These are phyloP conservation scores for Amphimallon solstitiale DNA, from an alignment of 2,888 invertebrate species.

Conservation along the genomic window DNA sequence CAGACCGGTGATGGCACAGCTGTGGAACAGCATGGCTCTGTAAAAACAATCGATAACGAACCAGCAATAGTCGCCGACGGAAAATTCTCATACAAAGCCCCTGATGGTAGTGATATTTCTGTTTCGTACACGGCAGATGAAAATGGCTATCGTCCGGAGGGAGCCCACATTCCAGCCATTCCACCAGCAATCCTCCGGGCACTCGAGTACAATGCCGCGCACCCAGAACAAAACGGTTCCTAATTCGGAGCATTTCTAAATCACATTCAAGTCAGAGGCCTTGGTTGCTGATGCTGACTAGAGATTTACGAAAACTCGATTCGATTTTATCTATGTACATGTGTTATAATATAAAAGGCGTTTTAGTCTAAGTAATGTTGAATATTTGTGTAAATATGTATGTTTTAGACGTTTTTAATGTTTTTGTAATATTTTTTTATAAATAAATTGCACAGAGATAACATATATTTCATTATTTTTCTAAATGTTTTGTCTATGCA, in stretches of 20 bases:
- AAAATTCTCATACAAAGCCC: constrained; percentile 35
- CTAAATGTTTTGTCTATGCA: no score
- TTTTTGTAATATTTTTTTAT: background rate
- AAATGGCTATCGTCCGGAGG: constrained; percentile 35
- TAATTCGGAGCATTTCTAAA: background rate
- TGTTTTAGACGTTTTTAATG: background rate
- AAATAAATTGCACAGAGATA: background rate
- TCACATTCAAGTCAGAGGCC: no score
- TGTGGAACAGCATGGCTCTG: constrained; percentile 33
- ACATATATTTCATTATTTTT: no score
- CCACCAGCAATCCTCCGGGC: constrained; percentile 33
- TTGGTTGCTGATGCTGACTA: no score
- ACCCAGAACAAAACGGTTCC: constrained; percentile 33
- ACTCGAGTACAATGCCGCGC: constrained; percentile 32
- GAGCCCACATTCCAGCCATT: constrained; percentile 34
- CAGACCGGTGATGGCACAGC: constrained; percentile 35
- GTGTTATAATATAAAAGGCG: no score
- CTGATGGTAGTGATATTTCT: constrained; percentile 26
- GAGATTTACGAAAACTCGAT: no score
- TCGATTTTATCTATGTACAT: no score
- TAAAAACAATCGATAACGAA: constrained; percentile 35
- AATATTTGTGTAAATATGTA: background rate
- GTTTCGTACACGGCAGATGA: constrained; percentile 36
- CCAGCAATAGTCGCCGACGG: constrained; percentile 31
- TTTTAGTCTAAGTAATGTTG: background rate